phyloP scores from a whole-genome alignment of 2,797 vertebrate genomes.

The Phrynocephalus vlangalii region DNA sequence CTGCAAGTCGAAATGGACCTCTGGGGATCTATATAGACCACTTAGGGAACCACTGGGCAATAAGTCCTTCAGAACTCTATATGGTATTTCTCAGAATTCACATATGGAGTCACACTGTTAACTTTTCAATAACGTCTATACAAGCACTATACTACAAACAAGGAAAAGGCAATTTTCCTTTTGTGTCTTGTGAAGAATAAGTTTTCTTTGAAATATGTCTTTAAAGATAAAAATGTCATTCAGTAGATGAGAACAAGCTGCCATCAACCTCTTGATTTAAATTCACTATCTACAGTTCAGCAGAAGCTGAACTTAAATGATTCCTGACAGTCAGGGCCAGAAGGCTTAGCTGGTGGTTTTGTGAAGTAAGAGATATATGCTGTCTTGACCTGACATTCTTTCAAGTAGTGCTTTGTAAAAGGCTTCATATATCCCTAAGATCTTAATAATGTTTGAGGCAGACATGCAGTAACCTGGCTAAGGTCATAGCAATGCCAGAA shows the following conservation, averaged over 20 bases:
- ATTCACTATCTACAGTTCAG: conserved; percentile 32
- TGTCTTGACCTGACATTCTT: conserved; percentile 20
- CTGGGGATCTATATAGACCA: no score
- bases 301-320: conserved; percentile 7
- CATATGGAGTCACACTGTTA: neutral
- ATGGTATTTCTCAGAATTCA: neutral
- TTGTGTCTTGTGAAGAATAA: neutral
- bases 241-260: conserved; percentile 18
- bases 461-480: neutral
- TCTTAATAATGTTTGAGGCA: conserved; percentile 14
- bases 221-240: conserved; percentile 17
- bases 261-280: conserved; percentile 23
- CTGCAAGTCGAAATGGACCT: no score
- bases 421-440: neutral
- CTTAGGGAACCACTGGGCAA: no score
- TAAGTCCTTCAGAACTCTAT: neutral
- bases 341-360: conserved; percentile 14
- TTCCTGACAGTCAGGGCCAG: conserved; percentile 20
- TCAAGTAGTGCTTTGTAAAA: conserved; percentile 3
- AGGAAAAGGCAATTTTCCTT: neutral
- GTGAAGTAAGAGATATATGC: neutral
- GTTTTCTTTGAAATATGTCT: conserved; percentile 9
- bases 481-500: neutral
- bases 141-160: neutral
- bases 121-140: no score